Evolutionary conservation across 2,113 vertebrate genomes (phyloP), one percentile per base, ranked within the genome.

Genomic region (Tympanuchus pallidicinctus): DNA sequence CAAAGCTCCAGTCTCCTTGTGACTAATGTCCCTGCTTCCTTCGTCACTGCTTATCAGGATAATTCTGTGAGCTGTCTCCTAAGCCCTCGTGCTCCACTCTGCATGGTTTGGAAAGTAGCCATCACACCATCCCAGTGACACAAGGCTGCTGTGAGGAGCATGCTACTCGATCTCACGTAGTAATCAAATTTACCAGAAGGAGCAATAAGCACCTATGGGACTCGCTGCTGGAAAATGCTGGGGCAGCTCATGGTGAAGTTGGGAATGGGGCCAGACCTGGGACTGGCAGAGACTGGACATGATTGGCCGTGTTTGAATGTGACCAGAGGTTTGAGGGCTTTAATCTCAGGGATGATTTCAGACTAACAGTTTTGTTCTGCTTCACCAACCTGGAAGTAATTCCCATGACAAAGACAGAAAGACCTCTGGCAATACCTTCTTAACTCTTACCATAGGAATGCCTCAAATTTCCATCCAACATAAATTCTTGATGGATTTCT

Each of bases 21-120:
- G 85, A 91, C 86, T 92, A 50, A 89, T 70, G 71, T 83, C 79
- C 52, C 65, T 45, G 74, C 95, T 86, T 54, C 13, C 80, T 97
- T 95, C 32, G 0, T 91, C 76, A 43, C 13, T 61, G 67, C 7
- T 3, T 60, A 67, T 69, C 79, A 88, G 92, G 93, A 95, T 78
- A 82, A 45, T 79, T 92, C 89, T 43, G 21, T 86, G 59, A 82
- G 72, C 70, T 1, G 4, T 17, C 28, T 69, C 45, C 54, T 67
- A 61, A 88, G 77, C 85, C 69, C 83, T n/a, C 15, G 28, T 82
- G 74, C 84, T 78, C 30, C 36, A 22, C 4, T 3, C 79, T 67
- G 76, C 21, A 1, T 88, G 24, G 43, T 56, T 92, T 88, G 85
- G 89, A 83, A 78, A 57, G 11, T 10, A 59, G 88, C 56, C 89